phyloP scores from a whole-genome alignment of 2,797 vertebrate species.

The Pseudomugil tenellus region DNA sequence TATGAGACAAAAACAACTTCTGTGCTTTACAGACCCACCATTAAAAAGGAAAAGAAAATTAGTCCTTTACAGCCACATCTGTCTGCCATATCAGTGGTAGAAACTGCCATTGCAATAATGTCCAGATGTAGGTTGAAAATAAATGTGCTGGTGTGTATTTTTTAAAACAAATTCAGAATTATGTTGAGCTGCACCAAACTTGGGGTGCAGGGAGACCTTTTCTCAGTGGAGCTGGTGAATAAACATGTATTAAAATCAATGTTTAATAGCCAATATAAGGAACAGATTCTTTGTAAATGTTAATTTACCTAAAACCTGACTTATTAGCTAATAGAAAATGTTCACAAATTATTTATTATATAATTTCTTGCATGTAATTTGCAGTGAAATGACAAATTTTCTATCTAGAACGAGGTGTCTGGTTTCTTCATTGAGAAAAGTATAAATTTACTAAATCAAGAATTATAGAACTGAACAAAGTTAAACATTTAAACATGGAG shows the following conservation, averaged over 20 bases:
- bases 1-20: neutral
- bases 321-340: neutral
- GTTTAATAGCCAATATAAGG: neutral
- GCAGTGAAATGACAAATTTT: no score
- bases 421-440: no score
- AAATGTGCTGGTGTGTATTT: neutral
- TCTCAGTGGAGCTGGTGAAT: neutral
- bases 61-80: neutral
- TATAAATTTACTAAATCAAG: no score
- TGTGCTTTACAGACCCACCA: conserved; percentile 1
- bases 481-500: no score
- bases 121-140: neutral
- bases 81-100: neutral
- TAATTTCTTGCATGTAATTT: neutral
- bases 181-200: neutral
- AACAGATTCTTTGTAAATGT: neutral
- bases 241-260: neutral
- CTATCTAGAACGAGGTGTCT: no score
- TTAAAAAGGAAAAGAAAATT: conserved; percentile 6
- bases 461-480: no score
- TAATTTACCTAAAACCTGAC: neutral
- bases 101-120: neutral
- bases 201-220: no score
- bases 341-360: neutral
- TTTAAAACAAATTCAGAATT: neutral